Percentiles rank a stretch among this genome's conserved stretches.
Evolutionary conservation across 2,797 vertebrate species (phyloP).

Genomic region (Buceros bicornis): DNA sequence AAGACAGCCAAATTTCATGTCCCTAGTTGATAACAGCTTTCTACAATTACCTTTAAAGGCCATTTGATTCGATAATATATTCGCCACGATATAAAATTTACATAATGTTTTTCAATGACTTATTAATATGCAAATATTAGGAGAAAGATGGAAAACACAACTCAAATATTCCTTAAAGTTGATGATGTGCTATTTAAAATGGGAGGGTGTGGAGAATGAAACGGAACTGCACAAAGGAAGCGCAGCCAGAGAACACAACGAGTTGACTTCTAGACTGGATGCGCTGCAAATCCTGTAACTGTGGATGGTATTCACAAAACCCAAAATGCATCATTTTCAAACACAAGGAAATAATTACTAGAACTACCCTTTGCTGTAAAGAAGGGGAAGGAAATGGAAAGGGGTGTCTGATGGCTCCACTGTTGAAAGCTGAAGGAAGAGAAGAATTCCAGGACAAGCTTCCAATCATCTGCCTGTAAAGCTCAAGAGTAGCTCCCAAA

Average conservation of each 20-base stretch:
- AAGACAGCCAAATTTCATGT: neutral
- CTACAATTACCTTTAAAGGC: slow-evolving; percentile 67
- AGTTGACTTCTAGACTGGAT: neutral
- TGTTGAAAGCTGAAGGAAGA: neutral
- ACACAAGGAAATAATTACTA: neutral
- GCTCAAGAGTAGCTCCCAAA: neutral
- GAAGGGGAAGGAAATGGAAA: neutral
- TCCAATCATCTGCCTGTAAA: neutral
- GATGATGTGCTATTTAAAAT: neutral
- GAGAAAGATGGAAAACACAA: slow-evolving; percentile 51
- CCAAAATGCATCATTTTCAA: neutral
- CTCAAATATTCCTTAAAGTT: slow-evolving; percentile 16
- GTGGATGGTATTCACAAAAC: neutral
- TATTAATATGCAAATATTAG: slow-evolving; percentile 79
- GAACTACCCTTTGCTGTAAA: neutral
- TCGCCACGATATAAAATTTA: slow-evolving; percentile 71
- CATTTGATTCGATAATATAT: slow-evolving; percentile 78
- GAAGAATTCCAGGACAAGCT: neutral
- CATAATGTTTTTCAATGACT: slow-evolving; percentile 80
- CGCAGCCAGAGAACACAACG: neutral
- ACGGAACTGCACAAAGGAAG: neutral
- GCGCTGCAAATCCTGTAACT: neutral
- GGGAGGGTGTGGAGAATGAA: rapidly evolving
- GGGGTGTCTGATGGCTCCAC: neutral
- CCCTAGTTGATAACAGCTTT: slow-evolving; percentile 43